phyloP scores from a whole-genome alignment of 2,797 vertebrate species.

The Halcyon smyrnensis region DNA sequence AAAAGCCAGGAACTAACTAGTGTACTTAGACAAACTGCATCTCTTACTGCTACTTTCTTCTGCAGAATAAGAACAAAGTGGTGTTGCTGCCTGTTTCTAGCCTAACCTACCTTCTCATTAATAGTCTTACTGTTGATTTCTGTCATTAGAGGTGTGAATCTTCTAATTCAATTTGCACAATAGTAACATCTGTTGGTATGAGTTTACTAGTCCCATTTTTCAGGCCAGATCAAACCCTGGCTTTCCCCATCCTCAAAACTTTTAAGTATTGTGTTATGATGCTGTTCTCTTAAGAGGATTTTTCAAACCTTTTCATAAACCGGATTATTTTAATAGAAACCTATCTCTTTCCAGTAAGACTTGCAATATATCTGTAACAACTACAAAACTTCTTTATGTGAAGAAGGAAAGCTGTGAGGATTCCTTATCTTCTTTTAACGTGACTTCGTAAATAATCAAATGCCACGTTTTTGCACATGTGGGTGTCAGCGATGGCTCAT shows the following conservation, averaged over 20 bases:
- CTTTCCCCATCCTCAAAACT: not conserved
- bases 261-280: not conserved
- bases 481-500: not conserved
- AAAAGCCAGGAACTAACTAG: not conserved
- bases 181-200: not conserved
- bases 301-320: not conserved
- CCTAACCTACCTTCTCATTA: not conserved
- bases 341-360: not conserved
- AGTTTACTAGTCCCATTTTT: not conserved
- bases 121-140: not conserved
- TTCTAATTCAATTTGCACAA: not conserved
- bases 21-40: not conserved
- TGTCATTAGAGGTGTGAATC: not conserved
- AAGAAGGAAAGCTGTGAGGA: not conserved
- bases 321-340: not conserved
- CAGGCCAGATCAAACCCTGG: not conserved
- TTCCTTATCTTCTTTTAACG: not conserved
- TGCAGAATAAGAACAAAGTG: not conserved
- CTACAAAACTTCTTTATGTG: not conserved
- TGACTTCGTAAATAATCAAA: not conserved
- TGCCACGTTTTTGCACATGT: not conserved
- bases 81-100: not conserved
- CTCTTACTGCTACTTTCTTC: not conserved
- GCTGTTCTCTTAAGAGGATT: not conserved
- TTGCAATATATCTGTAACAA: not conserved